Evolutionary conservation across 2,113 vertebrate genomes (phyloP).

Genomic region (Oryzias javanicus): DNA sequence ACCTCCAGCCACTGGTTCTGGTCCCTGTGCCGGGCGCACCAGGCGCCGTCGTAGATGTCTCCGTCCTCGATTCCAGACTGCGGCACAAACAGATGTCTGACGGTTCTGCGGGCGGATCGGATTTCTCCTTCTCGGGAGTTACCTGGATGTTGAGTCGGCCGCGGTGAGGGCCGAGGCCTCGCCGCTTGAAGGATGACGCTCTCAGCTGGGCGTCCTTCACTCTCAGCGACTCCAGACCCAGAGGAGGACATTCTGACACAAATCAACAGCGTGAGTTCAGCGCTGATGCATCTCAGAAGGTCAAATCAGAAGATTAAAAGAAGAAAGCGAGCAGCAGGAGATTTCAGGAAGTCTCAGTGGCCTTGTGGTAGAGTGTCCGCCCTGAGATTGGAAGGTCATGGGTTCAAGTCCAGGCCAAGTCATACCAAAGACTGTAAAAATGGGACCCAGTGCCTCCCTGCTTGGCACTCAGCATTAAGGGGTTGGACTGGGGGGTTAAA

Average conservation of each 20-base stretch:
- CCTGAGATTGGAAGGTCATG: no score
- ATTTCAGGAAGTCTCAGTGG: no score
- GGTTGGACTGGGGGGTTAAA: no score
- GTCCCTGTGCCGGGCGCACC: slow-evolving; percentile 83
- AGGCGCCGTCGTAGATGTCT: slow-evolving; percentile 86
- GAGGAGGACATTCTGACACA: slow-evolving; percentile 85
- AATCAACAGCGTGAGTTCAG: background rate
- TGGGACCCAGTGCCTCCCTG: no score
- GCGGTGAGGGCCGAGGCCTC: slow-evolving; percentile 86
- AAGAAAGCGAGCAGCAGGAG: no score
- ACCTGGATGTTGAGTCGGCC: slow-evolving; percentile 94
- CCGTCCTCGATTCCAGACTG: slow-evolving; percentile 89
- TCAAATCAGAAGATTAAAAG: no score
- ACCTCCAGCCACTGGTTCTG: slow-evolving; percentile 85
- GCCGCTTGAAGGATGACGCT: slow-evolving; percentile 86
- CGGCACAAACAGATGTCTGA: background rate
- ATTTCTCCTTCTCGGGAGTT: background rate
- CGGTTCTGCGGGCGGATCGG: background rate
- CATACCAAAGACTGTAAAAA: no score
- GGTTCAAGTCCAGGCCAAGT: no score
- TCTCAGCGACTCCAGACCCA: slow-evolving; percentile 89
- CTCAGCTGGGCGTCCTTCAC: slow-evolving; percentile 87
- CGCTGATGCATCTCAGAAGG: no score
- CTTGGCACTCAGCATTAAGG: no score
- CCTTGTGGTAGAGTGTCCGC: no score